These are phyloP conservation scores for Clinocottus analis DNA, from an alignment of 2,113 vertebrate genomes.

Conservation along the genomic window DNA sequence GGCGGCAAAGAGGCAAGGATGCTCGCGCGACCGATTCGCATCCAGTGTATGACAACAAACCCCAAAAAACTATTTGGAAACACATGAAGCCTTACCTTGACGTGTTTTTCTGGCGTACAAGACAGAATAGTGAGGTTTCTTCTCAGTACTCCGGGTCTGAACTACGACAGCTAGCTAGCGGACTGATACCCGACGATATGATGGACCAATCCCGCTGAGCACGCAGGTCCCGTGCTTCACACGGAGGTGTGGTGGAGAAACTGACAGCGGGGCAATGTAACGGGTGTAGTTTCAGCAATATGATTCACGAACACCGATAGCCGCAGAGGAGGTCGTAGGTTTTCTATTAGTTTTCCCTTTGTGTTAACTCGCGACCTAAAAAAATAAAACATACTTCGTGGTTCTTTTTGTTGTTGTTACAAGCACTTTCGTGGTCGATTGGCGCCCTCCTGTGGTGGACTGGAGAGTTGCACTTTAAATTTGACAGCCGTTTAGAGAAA, in stretches of 20 bases:
- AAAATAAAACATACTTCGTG: slow-evolving; percentile 19
- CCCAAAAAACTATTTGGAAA: background rate
- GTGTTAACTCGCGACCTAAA: slow-evolving; percentile 28
- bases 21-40: slow-evolving; percentile 19
- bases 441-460: slow-evolving; percentile 18
- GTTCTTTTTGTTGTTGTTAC: background rate
- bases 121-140: background rate
- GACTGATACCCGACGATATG: slow-evolving; percentile 30
- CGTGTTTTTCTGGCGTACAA: background rate
- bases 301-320: background rate
- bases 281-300: background rate
- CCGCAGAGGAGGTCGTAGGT: fast-evolving
- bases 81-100: slow-evolving; percentile 45
- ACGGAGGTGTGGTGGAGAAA: background rate
- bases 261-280: background rate
- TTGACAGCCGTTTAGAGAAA: background rate
- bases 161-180: slow-evolving; percentile 50
- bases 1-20: slow-evolving; percentile 46
- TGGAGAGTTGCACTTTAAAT: background rate
- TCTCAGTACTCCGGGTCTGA: slow-evolving; percentile 12
- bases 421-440: background rate
- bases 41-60: background rate
- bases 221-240: slow-evolving; percentile 32
- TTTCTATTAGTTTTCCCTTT: background rate
- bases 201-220: slow-evolving; percentile 61